Conservation (phyloP, 30 jellyfish, hydroid and myxozoan genomes). For the Turritopsis dohrnii region DNA sequence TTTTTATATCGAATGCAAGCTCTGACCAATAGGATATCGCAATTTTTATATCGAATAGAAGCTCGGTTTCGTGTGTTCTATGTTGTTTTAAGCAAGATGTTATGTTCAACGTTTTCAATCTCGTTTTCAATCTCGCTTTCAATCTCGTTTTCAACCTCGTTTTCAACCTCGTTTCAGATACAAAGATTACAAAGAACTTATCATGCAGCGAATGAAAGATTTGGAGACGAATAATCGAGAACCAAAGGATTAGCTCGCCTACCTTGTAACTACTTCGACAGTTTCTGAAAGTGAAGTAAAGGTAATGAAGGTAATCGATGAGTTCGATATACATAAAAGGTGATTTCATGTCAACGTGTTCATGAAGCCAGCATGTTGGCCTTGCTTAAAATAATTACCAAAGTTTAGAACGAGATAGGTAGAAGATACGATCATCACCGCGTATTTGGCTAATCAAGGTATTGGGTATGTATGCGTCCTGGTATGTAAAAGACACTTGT, state of each 20-base stretch:
- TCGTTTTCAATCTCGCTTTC: not conserved
- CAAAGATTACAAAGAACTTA: constrained; percentile 40
- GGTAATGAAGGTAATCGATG: too few species aligned
- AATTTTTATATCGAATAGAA: not conserved
- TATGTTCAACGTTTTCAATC: not conserved
- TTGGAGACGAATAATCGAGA: constrained; percentile 34
- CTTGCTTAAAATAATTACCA: too few species aligned
- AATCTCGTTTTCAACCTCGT: not conserved
- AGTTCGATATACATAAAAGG: too few species aligned
- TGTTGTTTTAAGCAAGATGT: not conserved
- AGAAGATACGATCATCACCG: too few species aligned
- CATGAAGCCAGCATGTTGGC: too few species aligned
- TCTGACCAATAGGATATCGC: not conserved
- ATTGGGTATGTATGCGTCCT: too few species aligned
- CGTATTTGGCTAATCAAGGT: too few species aligned
- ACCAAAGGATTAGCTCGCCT: constrained; percentile 28
- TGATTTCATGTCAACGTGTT: too few species aligned
- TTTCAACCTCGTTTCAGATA: constrained; percentile 32
- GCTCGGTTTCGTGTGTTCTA: not conserved
- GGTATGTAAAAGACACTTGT: too few species aligned
- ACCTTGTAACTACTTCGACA: too few species aligned
- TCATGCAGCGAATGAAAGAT: constrained; percentile 49
- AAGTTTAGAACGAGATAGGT: too few species aligned
- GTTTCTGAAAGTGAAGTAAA: too few species aligned
- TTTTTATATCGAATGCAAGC: not conserved